Base-by-base conservation (phyloP, 2,113 vertebrate species). In the Pelodiscus sinensis region DNA sequence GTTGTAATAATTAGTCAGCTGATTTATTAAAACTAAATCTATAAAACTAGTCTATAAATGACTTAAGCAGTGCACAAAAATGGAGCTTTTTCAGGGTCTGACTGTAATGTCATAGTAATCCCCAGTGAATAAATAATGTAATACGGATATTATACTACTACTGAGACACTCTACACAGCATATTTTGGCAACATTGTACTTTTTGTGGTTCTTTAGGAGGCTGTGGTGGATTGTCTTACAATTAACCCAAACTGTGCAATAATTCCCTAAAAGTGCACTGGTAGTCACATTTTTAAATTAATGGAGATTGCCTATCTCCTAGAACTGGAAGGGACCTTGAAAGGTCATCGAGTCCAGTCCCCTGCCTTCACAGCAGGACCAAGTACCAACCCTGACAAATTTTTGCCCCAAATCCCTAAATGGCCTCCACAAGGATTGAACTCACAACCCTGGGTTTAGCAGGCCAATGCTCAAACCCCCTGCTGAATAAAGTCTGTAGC, bases 1-100 rank as follows among this genome's bases (percentile, higher is more conserved):
- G 88, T 84, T 81, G n/a, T 85, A 5, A 38, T 86, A 86, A 95
- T 95, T 82, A 88, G 82, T 91, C 84, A 77, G 86, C 79, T 54
- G 52, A 78, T 75, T 35, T 86, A 16, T 82, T 58, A 89, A 82
- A n/a, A n/a, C n/a, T n/a, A n/a, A n/a, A n/a, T n/a, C n/a, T n/a
- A 18, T 35, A 71, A 35, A 82, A 78, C 71, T 94, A 92, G 62
- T 85, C 21, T 24, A 44, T 75, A 86, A 95, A 79, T 65, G 85
- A 51, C 55, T 57, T 81, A 93, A 57, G 31, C 85, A 79, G 81
- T 25, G 22, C 24, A 50, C 13, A 50, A 44, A 75, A 50, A 77
- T 77, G 11, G 73, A 44, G 21, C 22, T 75, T 75, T 75, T 75
- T 12, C 12, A 62, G 68, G 58, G 58, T 60, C 58, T 62, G 58